Base-by-base conservation (phyloP, 2,888 invertebrate genomes). In the Cerastis leucographa region DNA sequence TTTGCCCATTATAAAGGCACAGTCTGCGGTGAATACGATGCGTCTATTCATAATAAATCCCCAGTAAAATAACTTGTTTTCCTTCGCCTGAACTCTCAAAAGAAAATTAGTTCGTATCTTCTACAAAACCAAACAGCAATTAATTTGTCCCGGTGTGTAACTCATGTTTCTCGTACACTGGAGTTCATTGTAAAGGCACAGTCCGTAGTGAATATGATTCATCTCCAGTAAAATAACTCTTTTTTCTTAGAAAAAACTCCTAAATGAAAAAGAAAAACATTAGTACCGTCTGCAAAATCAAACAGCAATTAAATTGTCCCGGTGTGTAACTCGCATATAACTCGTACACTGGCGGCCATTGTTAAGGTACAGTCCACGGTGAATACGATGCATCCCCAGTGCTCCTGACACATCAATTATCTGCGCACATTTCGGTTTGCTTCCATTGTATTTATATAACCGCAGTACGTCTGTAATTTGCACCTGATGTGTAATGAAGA, bases 341-440 rank as follows among this genome's bases (percentile, higher is more conserved):
- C 74, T 72, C 70, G 84, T 78, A 83, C 79, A 76, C 80, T 71
- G 46, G 68, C 42, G 70, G 59, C 71, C 82, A 84, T 88, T 89
- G 85, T 87, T 69, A 80, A 76, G 78, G 84, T 80, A 65, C 73
- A 74, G 83, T 72, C 70, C 80, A 72, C 80, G 82, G 80, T 83
- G 78, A 81, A 82, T 82, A 80, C 83, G 86, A 83, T 86, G 87
- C 86, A 87, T 77, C 78, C 78, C 56, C 76, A 71, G 89, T 92
- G 92, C 85, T 78, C 46, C 89, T 92, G 92, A 92, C 93, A 92
- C 87, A 87, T 92, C 92, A 92, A 93, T 93, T 93, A 93, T 92
- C 89, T 87, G 86, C 82, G 85, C 83, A 87, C 88, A 88, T 89
- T 89, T 87, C 85, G 85, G 88, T 74, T 62, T 87, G 85, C 88